phyloP scores from a whole-genome alignment of 2,888 invertebrate species.

The Zonitis immaculata region DNA sequence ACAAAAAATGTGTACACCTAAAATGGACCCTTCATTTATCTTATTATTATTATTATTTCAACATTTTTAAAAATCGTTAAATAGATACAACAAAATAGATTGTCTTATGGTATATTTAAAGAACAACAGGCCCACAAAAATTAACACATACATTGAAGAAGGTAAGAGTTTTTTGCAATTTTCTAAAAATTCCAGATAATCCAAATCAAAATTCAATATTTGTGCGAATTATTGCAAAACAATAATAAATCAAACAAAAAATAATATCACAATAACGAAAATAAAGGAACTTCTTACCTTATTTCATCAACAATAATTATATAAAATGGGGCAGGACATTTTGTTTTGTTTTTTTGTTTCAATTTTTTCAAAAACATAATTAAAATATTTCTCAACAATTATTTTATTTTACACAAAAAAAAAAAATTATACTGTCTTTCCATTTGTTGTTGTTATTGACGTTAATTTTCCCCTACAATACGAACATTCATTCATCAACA shows the following conservation, averaged over 20 bases:
- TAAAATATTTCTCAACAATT: constrained; percentile 19
- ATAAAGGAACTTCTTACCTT: constrained; percentile 34
- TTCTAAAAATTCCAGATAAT: too few relatives aligned
- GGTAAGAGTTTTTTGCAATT: constrained; percentile 7
- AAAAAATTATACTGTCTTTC: constrained; percentile 26
- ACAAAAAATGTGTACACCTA: constrained; percentile 30
- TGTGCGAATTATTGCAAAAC: constrained; percentile 3
- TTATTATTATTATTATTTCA: constrained; percentile 6
- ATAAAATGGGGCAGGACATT: constrained; percentile 23
- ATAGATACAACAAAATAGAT: constrained; percentile 31
- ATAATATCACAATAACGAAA: constrained; percentile 21
- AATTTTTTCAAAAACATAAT: too few relatives aligned
- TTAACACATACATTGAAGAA: background rate
- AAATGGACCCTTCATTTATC: constrained; percentile 33
- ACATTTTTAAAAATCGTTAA: constrained; percentile 18
- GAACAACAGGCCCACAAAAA: constrained; percentile 20
- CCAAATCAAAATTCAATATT: background rate
- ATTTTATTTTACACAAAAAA: constrained; percentile 8
- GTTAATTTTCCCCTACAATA: constrained; percentile 31
- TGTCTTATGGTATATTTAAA: constrained; percentile 32
- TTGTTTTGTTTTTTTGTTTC: too few relatives aligned
- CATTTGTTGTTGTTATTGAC: constrained; percentile 41
- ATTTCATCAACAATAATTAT: constrained; percentile 12
- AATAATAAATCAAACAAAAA: constrained; percentile 4
- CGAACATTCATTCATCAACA: too few relatives aligned